Conservation (phyloP, 2,888 invertebrate genomes). For the Leucania comma region DNA sequence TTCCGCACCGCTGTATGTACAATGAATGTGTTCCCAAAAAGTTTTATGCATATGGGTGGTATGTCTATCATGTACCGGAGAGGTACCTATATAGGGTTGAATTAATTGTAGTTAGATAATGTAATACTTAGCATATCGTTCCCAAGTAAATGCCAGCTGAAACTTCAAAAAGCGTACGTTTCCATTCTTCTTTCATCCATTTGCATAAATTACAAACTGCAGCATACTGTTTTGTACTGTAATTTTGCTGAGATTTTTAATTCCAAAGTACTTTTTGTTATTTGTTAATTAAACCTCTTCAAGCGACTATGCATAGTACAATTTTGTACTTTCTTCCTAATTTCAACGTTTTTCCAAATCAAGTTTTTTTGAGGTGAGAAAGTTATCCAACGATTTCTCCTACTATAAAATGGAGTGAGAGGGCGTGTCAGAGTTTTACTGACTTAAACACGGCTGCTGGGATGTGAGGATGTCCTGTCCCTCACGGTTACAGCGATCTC, state of each 20-base stretch:
- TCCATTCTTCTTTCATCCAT: conserved; percentile 41
- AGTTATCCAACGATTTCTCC: too few species aligned
- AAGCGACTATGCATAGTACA: background rate
- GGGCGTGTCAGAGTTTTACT: too few species aligned
- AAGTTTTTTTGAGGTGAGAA: too few species aligned
- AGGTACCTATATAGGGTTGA: too few species aligned
- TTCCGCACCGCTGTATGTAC: too few species aligned
- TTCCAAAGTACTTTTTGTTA: conserved; percentile 27
- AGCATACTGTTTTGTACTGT: conserved; percentile 3
- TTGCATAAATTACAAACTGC: conserved; percentile 55
- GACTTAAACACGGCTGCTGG: too few species aligned
- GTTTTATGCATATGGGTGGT: too few species aligned
- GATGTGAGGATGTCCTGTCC: too few species aligned
- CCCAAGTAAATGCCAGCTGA: conserved; percentile 34
- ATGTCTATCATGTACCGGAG: too few species aligned
- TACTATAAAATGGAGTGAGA: too few species aligned
- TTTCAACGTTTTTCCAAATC: background rate
- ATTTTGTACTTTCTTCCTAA: background rate
- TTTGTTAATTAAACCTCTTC: conserved; percentile 15
- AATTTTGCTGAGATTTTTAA: conserved; percentile 34
- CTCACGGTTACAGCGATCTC: too few species aligned
- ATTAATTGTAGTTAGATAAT: conserved; percentile 11
- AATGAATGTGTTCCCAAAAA: too few species aligned
- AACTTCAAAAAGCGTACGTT: conserved; percentile 37
- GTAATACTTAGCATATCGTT: conserved; percentile 11